phyloP scores from a whole-genome alignment of 2,113 vertebrate species.

The Illadopsis cleaveri region DNA sequence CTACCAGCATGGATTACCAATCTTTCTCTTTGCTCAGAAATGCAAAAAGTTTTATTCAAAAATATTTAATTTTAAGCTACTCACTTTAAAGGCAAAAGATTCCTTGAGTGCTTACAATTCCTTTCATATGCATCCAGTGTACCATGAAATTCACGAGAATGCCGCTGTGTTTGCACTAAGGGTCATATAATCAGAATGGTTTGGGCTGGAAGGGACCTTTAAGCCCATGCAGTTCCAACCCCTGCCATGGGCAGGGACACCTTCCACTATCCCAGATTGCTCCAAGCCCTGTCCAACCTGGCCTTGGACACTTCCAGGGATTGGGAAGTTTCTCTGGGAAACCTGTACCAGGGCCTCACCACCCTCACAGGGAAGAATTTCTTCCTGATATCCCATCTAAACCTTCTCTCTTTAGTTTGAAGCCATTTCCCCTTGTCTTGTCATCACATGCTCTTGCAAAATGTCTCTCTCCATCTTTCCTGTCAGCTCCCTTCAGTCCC shows the following conservation, averaged over 20 bases:
- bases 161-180: background rate
- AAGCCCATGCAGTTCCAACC: background rate
- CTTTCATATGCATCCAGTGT: background rate
- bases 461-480: background rate
- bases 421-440: background rate
- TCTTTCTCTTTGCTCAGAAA: background rate
- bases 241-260: background rate
- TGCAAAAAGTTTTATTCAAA: background rate
- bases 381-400: background rate
- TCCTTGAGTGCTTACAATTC: background rate
- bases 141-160: background rate
- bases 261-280: fast-evolving
- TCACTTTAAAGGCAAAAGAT: background rate
- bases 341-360: fast-evolving
- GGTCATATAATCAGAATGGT: background rate
- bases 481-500: background rate
- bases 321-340: background rate
- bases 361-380: background rate
- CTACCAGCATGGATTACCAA: background rate
- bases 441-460: background rate
- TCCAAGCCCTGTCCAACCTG: fast-evolving
- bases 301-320: background rate
- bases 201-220: background rate
- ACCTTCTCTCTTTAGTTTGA: background rate
- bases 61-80: background rate